Evolutionary conservation across 2,797 vertebrate genomes (phyloP).

Genomic region (Mico argentatus): DNA sequence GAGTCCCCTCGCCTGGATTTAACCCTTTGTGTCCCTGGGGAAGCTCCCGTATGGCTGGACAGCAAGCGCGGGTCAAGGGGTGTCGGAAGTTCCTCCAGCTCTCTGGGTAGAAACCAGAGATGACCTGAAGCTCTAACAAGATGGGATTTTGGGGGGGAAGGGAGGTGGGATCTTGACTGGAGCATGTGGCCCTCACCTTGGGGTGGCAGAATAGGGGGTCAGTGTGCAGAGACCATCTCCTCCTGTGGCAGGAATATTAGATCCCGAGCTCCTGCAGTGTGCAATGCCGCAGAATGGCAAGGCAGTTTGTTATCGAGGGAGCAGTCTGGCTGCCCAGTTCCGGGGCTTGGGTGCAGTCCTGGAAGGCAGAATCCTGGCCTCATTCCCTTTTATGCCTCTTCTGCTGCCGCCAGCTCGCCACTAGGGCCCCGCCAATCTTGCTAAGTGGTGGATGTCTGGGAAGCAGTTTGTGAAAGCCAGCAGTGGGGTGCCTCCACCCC

Average conservation of each 20-base stretch:
- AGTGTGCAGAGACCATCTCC: background rate
- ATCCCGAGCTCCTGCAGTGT: background rate
- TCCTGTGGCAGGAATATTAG: background rate
- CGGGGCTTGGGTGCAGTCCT: background rate
- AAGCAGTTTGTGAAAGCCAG: background rate
- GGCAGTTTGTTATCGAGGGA: background rate
- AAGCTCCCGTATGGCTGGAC: background rate
- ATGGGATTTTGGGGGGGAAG: background rate
- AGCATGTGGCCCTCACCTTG: slow-evolving; percentile 18
- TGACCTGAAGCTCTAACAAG: background rate
- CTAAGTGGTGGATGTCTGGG: background rate
- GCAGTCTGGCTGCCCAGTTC: background rate
- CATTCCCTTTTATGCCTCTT: background rate
- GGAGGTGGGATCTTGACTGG: background rate
- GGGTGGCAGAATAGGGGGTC: background rate
- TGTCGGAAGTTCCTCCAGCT: background rate
- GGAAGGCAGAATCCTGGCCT: background rate
- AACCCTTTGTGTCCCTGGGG: slow-evolving; percentile 61
- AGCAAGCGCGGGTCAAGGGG: rapidly evolving
- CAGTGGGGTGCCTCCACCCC: background rate
- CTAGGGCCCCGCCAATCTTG: background rate
- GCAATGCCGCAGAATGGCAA: background rate
- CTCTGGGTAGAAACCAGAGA: slow-evolving; percentile 36
- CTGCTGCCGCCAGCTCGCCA: background rate
- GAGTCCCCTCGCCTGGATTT: slow-evolving; percentile 57